These are phyloP conservation scores for Chromoteleia sp. DNA, from an alignment of 2,888 invertebrate species.

Conservation along the genomic window DNA sequence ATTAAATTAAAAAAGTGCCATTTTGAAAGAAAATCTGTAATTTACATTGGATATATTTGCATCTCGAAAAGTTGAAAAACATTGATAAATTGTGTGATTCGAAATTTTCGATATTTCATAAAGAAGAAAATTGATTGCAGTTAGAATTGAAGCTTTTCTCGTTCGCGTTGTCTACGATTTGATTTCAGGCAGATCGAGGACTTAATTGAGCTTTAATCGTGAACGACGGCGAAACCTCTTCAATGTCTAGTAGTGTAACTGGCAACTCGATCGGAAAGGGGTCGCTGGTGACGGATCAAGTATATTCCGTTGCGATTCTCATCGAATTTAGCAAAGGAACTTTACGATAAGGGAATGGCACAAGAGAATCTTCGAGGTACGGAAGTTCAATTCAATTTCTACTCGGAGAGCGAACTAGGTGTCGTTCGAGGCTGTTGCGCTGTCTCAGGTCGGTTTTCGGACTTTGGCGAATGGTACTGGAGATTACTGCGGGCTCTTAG, in stretches of 20 bases:
- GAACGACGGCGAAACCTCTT: conserved; percentile 54
- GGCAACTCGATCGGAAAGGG: conserved; percentile 45
- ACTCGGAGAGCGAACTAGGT: conserved; percentile 35
- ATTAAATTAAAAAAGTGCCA: too few relatives aligned
- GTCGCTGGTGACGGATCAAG: conserved; percentile 47
- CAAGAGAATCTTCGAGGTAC: conserved; percentile 40
- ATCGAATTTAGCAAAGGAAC: conserved; percentile 55
- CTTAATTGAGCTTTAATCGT: conserved; percentile 59
- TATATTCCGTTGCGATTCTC: conserved; percentile 52
- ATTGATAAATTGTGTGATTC: too few relatives aligned
- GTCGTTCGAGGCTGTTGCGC: conserved; percentile 52
- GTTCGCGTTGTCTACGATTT: conserved; percentile 15
- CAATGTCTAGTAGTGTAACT: conserved; percentile 43
- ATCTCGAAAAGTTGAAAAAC: too few relatives aligned
- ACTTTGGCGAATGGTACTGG: conserved; percentile 53
- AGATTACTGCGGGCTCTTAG: conserved; percentile 43
- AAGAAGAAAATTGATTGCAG: too few relatives aligned
- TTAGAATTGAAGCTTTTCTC: too few relatives aligned
- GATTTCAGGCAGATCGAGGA: conserved; percentile 26
- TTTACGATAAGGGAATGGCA: conserved; percentile 63
- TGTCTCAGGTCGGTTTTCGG: conserved; percentile 47
- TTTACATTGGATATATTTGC: too few relatives aligned
- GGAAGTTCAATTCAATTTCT: conserved; percentile 73
- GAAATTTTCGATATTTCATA: too few relatives aligned
- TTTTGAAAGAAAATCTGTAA: too few relatives aligned